A percentile compares a stretch with the other conserved stretches of the same genome.
Evolutionary conservation across 2,113 vertebrate species (phyloP).

Genomic region (Burhinus bistriatus): DNA sequence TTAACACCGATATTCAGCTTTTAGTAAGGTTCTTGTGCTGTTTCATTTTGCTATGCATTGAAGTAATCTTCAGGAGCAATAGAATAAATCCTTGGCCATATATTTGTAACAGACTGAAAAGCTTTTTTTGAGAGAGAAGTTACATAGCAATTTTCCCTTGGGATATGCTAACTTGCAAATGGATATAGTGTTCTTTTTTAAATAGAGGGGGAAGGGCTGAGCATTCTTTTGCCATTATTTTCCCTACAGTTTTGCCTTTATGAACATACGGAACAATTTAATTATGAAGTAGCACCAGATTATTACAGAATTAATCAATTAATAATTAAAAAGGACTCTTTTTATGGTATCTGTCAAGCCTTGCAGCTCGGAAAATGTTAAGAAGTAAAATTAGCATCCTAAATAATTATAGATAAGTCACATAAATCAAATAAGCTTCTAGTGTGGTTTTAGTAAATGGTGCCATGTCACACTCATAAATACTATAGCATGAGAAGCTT

Average conservation of each 20-base stretch:
- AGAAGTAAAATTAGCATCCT: constrained; percentile 15
- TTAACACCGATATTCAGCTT: background rate
- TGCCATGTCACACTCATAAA: constrained; percentile 5
- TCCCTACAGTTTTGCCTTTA: background rate
- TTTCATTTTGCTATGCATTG: background rate
- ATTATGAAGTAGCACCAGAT: background rate
- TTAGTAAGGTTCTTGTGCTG: background rate
- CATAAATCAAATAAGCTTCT: constrained; percentile 35
- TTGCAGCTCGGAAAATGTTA: background rate
- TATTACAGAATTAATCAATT: constrained; percentile 26
- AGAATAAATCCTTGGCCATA: background rate
- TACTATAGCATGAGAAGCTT: background rate
- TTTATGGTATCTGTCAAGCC: background rate
- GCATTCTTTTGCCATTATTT: background rate
- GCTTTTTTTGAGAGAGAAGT: background rate
- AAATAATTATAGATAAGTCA: constrained; percentile 23
- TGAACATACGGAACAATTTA: background rate
- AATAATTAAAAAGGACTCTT: constrained; percentile 2
- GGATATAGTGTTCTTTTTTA: background rate
- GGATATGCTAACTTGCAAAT: background rate
- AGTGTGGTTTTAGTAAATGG: constrained; percentile 36
- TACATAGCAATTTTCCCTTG: background rate
- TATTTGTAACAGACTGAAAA: background rate
- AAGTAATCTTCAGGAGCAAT: background rate
- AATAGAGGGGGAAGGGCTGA: background rate